Evolutionary conservation across 1,140 invertebrate species (phyloP), one percentile per base, ranked within the genome.

Genomic region (Maniola jurtina): DNA sequence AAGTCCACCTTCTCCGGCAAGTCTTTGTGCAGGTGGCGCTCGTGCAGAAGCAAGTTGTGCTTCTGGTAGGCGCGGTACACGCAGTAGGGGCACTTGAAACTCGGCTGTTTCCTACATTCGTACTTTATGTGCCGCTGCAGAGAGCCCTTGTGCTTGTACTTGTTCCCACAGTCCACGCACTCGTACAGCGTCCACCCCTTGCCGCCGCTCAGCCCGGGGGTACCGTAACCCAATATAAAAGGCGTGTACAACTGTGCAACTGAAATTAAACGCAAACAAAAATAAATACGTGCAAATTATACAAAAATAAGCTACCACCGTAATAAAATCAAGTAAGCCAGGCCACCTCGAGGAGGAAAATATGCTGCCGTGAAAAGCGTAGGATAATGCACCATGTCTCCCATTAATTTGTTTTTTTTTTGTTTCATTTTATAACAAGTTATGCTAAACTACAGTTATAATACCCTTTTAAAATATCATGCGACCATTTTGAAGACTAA

Each of bases 31-130:
- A 89, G 86, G 74, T 90, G 88, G 47, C 89, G 82, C 73, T 91
- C 84, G 79, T 92, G 92, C 66, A 90, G 80, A 68, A 92, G 81
- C 62, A 92, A 79, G 75, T 91, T 92, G 71, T 91, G 90, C 68
- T 92, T 92, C 80, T 92, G 91, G 73, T 92, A 89, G 64, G 90
- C 86, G 64, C 86, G 84, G 79, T 92, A 92, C 55, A 89, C 86
- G 75, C 92, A 92, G 79, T 90, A 91, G 16, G 93, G 92, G 74
- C 94, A 94, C 74, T 92, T 90, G 87, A 95, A 95, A 68, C 92
- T 92, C 2, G 94, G 94, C 64, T 92, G 91, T 70, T 94, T 93
- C 11, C 93, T 93, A 81, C 95, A 95, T 79, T 95, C 94, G 79
- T 93, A 94, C 71, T 93, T 94, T 68, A 92, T 93, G 71, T 95